Percentiles rank a stretch among this genome's conserved stretches.
phyloP scores from a whole-genome alignment of 2,888 invertebrate species.

The Trimorus sp. region DNA sequence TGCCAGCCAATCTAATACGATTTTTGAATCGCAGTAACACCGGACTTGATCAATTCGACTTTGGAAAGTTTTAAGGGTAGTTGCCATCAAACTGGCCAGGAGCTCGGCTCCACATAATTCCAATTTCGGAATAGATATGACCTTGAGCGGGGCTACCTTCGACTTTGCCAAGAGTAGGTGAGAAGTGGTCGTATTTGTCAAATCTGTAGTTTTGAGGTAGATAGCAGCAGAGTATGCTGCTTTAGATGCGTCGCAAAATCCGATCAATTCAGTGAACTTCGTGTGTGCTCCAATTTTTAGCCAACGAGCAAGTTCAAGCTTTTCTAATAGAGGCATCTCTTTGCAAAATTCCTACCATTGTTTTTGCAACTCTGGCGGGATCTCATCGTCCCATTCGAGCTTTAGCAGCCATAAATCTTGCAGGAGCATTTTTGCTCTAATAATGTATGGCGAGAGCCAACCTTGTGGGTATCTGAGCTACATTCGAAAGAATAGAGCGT shows the following conservation, averaged over 20 bases:
- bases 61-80: not conserved
- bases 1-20: not conserved
- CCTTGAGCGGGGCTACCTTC: not conserved
- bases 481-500: not conserved
- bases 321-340: not conserved
- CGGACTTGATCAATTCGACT: not conserved
- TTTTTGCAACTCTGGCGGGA: not conserved
- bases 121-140: not conserved
- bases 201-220: not conserved
- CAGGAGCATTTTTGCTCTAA: not conserved
- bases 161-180: not conserved
- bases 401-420: not conserved
- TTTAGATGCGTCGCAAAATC: not conserved
- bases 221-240: not conserved
- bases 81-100: not conserved
- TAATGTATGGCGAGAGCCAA: not conserved
- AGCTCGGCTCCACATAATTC: not conserved
- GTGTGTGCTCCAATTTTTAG: not conserved
- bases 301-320: not conserved
- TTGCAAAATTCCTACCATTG: not conserved
- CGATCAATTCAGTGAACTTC: not conserved
- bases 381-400: not conserved
- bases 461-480: not conserved
- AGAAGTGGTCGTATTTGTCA: not conserved
- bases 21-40: not conserved